Base-by-base conservation (phyloP, 2,113 vertebrate species). In the Hyperopisus bebe region DNA sequence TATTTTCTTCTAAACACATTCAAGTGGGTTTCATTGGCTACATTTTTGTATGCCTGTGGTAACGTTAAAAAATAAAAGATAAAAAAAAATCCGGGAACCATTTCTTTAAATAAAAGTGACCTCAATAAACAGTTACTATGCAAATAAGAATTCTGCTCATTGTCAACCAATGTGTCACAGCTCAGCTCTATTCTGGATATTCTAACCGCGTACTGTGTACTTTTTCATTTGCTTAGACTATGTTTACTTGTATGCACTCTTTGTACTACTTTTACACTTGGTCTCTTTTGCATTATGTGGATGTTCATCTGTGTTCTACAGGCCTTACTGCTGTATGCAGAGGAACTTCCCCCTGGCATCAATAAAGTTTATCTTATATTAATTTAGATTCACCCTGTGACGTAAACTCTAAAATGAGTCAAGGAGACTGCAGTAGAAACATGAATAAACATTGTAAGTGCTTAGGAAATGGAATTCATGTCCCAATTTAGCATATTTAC, bases 1-100 rank as follows among this genome's bases (percentile, higher is more conserved):
- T 55, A 77, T 87, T 42, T 70, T 55, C 66, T 90, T 74, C 31
- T 48, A 74, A 89, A 80, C 70, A 86, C 70, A 53, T 27, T 42
- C n/a, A 87, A 53, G n/a, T 17, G 48, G 13, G 27, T 1, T 3
- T 51, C 13, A 51, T 11, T 66, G 62, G 58, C 24, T n/a, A n/a
- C 58, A n/a, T n/a, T 66, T 66, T 11, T 55, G 19, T 55, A 55
- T 58, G 53, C 6, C 21, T 58, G 53, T 24, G 53, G 39, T 19
- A 21, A 44, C 13, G 0, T 82, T 21, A 70, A 70, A 27, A 70
- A 70, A 66, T 1, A 11, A 19, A 19, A 19, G 5, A 3, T 44
- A 44, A 53, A 53, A 17, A 15, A 53, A 53, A 53, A 53, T 21
- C 51, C 0, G 15, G 70, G 13, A 35, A 77, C 27, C 15, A 24